Conservation (phyloP, 2,888 invertebrate species). For the Apotomis capreana region DNA sequence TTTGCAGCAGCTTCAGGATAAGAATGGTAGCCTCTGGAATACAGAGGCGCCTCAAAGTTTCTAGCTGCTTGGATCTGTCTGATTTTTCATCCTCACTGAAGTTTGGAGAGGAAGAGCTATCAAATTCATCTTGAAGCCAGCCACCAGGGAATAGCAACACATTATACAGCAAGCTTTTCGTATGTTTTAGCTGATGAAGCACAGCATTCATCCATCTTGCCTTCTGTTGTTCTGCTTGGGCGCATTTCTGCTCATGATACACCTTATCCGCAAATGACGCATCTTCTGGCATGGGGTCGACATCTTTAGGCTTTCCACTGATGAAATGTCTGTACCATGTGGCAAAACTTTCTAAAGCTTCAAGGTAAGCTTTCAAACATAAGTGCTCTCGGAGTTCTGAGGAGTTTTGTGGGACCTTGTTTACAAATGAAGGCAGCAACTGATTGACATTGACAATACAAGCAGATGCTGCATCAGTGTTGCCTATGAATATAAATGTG, state of each 20-base stretch:
- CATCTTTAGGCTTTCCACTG: slow-evolving; percentile 89
- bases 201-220: slow-evolving; percentile 89
- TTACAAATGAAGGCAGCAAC: slow-evolving; percentile 70
- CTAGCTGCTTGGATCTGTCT: slow-evolving; percentile 87
- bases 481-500: slow-evolving; percentile 91
- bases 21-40: slow-evolving; percentile 93
- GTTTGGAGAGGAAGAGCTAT: slow-evolving; percentile 74
- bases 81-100: slow-evolving; percentile 74
- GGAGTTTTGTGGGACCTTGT: slow-evolving; percentile 69
- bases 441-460: slow-evolving; percentile 81
- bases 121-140: slow-evolving; percentile 91
- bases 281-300: slow-evolving; percentile 82
- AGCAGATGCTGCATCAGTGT: slow-evolving; percentile 91
- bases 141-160: slow-evolving; percentile 95
- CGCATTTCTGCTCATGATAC: slow-evolving; percentile 92
- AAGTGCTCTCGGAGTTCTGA: slow-evolving; percentile 90
- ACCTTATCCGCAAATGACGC: slow-evolving; percentile 94
- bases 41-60: slow-evolving; percentile 89
- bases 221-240: slow-evolving; percentile 90
- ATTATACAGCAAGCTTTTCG: slow-evolving; percentile 92
- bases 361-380: slow-evolving; percentile 93
- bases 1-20: slow-evolving; percentile 90
- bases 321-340: slow-evolving; percentile 94
- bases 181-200: slow-evolving; percentile 88
- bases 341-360: slow-evolving; percentile 93